A percentile compares a stretch with the other conserved stretches of the same genome.
These are phyloP conservation scores for Hypotaenidia philippensis DNA, from an alignment of 2,797 vertebrate species.

Conservation along the genomic window DNA sequence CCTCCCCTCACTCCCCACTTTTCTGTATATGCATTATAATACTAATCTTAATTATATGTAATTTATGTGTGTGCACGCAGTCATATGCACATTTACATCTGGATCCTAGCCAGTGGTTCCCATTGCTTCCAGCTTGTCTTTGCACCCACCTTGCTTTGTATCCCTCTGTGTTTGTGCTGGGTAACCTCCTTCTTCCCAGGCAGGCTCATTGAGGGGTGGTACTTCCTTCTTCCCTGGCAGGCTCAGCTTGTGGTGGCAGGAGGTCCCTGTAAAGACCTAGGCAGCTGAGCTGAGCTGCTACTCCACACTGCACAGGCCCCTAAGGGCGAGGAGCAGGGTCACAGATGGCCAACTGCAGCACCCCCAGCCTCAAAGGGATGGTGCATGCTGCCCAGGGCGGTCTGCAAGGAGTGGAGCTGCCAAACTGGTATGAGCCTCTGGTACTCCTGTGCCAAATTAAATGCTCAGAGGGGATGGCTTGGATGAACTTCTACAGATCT, in stretches of 20 bases:
- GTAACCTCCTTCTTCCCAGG: neutral
- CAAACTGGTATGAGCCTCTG: neutral
- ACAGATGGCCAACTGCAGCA: neutral
- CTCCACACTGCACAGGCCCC: fast-evolving
- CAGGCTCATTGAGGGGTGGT: neutral
- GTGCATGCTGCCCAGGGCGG: neutral
- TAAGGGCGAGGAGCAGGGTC: fast-evolving
- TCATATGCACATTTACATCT: slow-evolving; percentile 1
- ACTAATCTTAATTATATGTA: slow-evolving; percentile 20
- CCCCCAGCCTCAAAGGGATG: neutral
- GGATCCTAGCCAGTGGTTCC: neutral
- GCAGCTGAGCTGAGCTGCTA: neutral
- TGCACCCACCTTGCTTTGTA: neutral
- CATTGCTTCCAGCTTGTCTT: neutral
- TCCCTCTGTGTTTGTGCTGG: fast-evolving
- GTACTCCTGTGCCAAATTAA: neutral
- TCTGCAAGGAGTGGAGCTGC: neutral
- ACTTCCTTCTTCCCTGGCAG: neutral
- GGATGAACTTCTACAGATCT: neutral
- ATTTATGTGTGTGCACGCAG: neutral
- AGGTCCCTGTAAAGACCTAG: fast-evolving
- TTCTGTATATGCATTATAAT: slow-evolving; percentile 8
- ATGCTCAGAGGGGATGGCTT: neutral
- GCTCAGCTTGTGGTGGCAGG: neutral
- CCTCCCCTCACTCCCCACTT: neutral